Evolutionary conservation across 1,140 invertebrate species (phyloP), one percentile per base, ranked within the genome.

Genomic region (Trichomalopsis sarcophagae): DNA sequence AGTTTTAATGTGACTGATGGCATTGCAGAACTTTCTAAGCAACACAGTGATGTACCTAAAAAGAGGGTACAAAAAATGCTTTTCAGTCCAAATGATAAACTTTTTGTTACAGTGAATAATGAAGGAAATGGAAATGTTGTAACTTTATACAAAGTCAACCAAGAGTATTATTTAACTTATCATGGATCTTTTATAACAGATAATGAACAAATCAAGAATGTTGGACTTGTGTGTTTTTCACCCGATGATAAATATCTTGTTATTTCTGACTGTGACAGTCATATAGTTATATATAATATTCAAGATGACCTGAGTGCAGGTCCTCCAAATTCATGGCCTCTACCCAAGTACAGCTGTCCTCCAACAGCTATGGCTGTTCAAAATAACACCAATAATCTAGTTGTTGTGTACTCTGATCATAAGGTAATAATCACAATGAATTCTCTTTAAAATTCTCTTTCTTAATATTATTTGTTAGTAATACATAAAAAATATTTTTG

Each of bases 331-430:
- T 89, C 92, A 92, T 92, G 94, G 78, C 93, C 93, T 75, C 90
- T 97, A 83, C 96, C 96, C 0, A 95, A 93, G n/a, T 96, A 96
- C 88, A 89, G 91, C 2, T 95, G 94, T 76, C 91, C 95, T 44
- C 94, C 95, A 0, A 96, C 96, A 1, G 95, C 96, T 0, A 90
- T 97, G 85, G 93, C 94, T 5, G 91, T 97, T 11, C 94, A 96
- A 86, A 92, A 94, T 27, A 86, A 89, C 2, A 90, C 90, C 0
- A 91, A 94, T 11, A 94, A 93, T 86, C 89, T 97, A 9, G 93
- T 97, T 33, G 91, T 96, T 11, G 94, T 94, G 5, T 97, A 97
- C 92, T 93, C 96, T 2, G 95, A 97, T 93, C 95, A 96, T 87
- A 96, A 95, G 94, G 96, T 96, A 91, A 93, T 14, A 50, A 62